These are phyloP conservation scores for Clupea harengus DNA, from an alignment of 2,113 vertebrate species.

Conservation along the genomic window DNA sequence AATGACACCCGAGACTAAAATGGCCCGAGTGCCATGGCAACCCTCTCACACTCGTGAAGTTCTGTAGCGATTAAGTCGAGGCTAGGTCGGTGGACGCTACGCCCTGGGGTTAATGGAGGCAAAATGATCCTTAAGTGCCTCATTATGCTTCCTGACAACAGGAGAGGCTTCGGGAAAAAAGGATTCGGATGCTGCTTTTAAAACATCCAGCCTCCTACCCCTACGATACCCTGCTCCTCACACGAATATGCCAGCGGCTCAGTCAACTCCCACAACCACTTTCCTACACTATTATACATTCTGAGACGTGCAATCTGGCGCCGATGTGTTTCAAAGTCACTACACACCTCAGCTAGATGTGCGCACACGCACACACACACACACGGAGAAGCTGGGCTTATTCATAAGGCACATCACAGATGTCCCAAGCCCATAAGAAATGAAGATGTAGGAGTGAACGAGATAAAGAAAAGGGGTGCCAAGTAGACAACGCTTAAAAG, in stretches of 20 bases:
- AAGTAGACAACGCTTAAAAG: neutral
- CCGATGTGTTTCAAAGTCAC: neutral
- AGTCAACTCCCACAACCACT: neutral
- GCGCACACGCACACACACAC: neutral
- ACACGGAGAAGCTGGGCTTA: neutral
- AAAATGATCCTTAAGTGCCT: conserved; percentile 27
- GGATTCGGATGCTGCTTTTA: neutral
- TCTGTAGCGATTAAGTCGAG: neutral
- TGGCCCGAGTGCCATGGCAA: neutral
- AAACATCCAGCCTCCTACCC: neutral
- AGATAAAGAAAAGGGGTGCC: neutral
- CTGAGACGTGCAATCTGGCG: neutral
- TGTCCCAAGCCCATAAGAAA: neutral
- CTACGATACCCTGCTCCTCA: neutral
- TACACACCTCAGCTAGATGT: neutral
- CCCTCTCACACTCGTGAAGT: neutral
- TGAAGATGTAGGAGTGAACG: neutral
- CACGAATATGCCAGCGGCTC: neutral
- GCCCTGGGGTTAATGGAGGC: conserved; percentile 33
- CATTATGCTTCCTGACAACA: conserved; percentile 34
- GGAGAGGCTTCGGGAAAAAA: neutral
- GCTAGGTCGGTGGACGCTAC: conserved; percentile 1
- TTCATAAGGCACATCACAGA: neutral
- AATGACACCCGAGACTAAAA: neutral
- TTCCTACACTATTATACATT: neutral